A percentile compares a stretch with the other conserved stretches of the same genome.
Conservation (phyloP, 2,113 vertebrate genomes). For the Sebastes fasciatus region DNA sequence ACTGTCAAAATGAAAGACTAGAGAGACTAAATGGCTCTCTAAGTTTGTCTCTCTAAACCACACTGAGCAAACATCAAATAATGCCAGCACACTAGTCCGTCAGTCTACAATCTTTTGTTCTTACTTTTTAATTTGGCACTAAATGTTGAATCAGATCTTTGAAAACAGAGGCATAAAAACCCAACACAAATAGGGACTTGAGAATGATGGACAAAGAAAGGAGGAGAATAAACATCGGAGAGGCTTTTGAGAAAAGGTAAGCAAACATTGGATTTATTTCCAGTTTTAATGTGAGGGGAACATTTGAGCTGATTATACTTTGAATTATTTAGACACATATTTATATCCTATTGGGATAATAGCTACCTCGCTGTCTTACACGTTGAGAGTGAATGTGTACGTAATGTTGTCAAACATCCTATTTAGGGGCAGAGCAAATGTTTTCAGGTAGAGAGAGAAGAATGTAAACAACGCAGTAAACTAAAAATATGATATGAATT, state of each 20-base stretch:
- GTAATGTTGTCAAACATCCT: constrained; percentile 9
- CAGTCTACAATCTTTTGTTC: constrained; percentile 29
- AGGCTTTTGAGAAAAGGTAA: constrained; percentile 36
- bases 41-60: constrained; percentile 22
- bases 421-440: constrained; percentile 27
- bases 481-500: background rate
- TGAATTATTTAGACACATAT: constrained; percentile 41
- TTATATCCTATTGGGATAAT: constrained; percentile 38
- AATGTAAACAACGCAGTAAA: constrained; percentile 27
- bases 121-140: constrained; percentile 35
- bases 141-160: constrained; percentile 29
- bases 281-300: constrained; percentile 20
- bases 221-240: constrained; percentile 20
- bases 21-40: constrained; percentile 14
- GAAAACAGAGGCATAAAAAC: constrained; percentile 20
- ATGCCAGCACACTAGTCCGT: constrained; percentile 10
- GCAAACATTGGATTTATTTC: constrained; percentile 22
- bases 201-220: constrained; percentile 26
- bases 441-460: background rate
- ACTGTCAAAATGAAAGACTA: constrained; percentile 16
- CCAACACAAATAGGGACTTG: constrained; percentile 1
- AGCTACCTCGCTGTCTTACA: constrained; percentile 28
- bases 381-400: constrained; percentile 27
- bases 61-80: constrained; percentile 35
- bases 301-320: constrained; percentile 34